Evolutionary conservation across 1,140 invertebrate genomes (phyloP), one percentile per base, ranked within the genome.

Genomic region (Caenorhabditis tropicalis): DNA sequence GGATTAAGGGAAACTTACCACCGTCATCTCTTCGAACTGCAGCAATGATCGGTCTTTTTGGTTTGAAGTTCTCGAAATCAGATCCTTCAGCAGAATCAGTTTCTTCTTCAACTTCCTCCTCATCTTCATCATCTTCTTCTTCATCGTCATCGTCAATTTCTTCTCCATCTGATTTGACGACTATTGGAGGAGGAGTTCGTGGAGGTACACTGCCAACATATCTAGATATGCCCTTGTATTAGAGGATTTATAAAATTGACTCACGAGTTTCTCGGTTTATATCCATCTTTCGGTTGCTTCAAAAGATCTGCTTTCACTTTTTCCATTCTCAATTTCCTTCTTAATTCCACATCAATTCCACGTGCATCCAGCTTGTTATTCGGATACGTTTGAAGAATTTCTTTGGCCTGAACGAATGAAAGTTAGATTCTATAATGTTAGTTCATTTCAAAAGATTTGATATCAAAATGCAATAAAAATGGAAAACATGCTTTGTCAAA

Each of bases 61-160:
- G 80, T 19, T 70, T 58, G 39, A 81, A 83, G 43, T 83, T 85
- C 65, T 85, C 84, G 24, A 83, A 85, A 21, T 86, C 85, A 29
- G 80, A 70, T 80, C 87, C 86, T 65, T 86, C 86, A 21, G 48
- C 85, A 74, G 65, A 74, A 74, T 74, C 65, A 43, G 65, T 43
- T 36, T 74, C 65, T 36, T 74, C 65, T 12, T 74, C 65, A 24
- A 74, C 36, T 19, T 74, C 60, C 21, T 58, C 51, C 84, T 86
- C 85, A 74, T 86, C 85, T 29, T 85, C 88, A 15, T 56, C 86
- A 53, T 86, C 87, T 48, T 86, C 86, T n/a, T 91, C 90, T 82
- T 91, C 88, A 51, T 90, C 90, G 53, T 90, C 89, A 33, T 85
- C 84, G 53, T 91, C 90, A 27, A 89, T 85, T 39, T 89, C 87